These are phyloP conservation scores for Clarias fuscus DNA, from an alignment of 2,797 vertebrate genomes.

Conservation along the genomic window DNA sequence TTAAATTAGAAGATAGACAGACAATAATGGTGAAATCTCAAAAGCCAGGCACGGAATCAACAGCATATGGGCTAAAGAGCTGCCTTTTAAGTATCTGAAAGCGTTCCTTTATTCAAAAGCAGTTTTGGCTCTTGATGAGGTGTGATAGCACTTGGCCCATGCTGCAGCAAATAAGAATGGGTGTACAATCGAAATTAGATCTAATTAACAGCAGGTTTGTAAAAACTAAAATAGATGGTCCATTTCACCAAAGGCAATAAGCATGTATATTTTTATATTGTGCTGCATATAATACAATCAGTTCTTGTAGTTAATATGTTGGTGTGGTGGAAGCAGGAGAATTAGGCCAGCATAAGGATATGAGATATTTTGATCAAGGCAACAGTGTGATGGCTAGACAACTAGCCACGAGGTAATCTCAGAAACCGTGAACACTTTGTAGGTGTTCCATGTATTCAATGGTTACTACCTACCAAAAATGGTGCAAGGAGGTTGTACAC, in stretches of 20 bases:
- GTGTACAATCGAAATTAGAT: neutral
- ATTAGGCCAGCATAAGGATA: no score
- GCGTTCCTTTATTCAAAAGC: neutral
- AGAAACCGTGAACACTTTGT: no score
- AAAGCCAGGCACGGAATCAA: constrained; percentile 14
- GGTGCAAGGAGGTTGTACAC: no score
- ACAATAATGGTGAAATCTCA: neutral
- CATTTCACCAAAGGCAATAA: neutral
- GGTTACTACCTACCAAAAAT: no score
- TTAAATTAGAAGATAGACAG: neutral
- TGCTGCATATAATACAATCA: neutral
- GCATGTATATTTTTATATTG: neutral
- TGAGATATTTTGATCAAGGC: no score
- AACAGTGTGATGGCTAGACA: no score
- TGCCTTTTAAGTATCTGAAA: neutral
- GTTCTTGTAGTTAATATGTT: no score
- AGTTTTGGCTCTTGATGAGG: constrained; percentile 24
- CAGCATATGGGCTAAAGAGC: constrained; percentile 14
- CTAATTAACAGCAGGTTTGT: constrained; percentile 4
- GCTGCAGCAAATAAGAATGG: constrained; percentile 14
- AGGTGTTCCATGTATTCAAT: no score
- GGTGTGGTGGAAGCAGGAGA: no score
- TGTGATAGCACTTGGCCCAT: constrained; percentile 25
- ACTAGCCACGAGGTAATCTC: no score
- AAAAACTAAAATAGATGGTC: constrained; percentile 2